These are phyloP conservation scores for Muntiacus muntjak DNA, from an alignment of 2,113 vertebrate species.

Conservation along the genomic window DNA sequence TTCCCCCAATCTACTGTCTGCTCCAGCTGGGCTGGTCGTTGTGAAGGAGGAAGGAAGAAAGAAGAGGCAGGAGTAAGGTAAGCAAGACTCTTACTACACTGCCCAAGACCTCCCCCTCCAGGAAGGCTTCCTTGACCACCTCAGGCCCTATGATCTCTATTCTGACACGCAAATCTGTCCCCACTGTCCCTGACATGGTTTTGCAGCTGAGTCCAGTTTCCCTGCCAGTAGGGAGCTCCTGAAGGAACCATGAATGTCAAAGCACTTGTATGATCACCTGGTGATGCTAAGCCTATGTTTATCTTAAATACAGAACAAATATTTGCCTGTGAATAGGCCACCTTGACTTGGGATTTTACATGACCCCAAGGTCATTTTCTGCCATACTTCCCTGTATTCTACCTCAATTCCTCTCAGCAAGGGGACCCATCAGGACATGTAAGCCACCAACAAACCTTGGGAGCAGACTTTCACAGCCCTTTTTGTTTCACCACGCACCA, in stretches of 20 bases:
- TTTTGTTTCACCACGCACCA: not conserved
- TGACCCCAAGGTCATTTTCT: not conserved
- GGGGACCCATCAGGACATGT: not conserved
- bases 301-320: not conserved
- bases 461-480: rapidly evolving
- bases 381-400: not conserved
- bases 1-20: not conserved
- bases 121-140: not conserved
- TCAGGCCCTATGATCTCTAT: not conserved
- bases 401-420: not conserved
- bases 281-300: not conserved
- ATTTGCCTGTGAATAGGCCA: not conserved
- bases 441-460: not conserved
- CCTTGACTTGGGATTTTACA: not conserved
- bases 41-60: not conserved
- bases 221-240: not conserved
- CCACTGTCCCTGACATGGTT: not conserved
- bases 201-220: not conserved
- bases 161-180: too few relatives aligned
- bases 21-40: not conserved
- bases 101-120: not conserved
- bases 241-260: not conserved
- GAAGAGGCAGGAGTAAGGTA: not conserved
- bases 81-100: not conserved
- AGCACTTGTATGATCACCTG: not conserved